A percentile compares a stretch with the other conserved stretches of the same genome.
Conservation (phyloP, 2,113 vertebrate species). For the Asarcornis scutulata region DNA sequence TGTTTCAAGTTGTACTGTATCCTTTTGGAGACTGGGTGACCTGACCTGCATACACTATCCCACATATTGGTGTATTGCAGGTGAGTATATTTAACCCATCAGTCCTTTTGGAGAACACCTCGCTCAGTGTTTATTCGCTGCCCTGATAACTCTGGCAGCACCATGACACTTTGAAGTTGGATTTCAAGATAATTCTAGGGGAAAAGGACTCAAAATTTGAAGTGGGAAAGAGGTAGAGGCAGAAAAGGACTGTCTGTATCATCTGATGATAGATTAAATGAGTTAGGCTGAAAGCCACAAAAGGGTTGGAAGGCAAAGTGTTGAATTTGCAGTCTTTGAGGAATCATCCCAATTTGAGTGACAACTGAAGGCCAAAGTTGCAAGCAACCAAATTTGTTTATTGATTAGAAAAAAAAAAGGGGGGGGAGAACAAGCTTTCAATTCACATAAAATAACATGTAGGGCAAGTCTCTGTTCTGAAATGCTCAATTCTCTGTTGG, state of each 20-base stretch:
- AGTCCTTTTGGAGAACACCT: not conserved
- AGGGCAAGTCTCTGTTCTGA: not conserved
- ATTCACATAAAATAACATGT: not conserved
- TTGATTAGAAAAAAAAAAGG: not conserved
- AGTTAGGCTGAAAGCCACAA: not conserved
- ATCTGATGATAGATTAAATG: not conserved
- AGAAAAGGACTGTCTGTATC: not conserved
- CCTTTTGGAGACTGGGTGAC: not conserved
- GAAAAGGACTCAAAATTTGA: not conserved
- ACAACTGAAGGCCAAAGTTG: not conserved
- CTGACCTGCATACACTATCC: not conserved
- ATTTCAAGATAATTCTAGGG: not conserved
- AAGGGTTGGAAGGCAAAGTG: not conserved
- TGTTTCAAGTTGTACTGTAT: not conserved
- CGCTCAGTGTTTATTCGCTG: not conserved
- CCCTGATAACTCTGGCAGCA: not conserved
- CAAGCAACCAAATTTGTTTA: not conserved
- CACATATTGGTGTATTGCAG: not conserved
- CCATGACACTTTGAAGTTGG: not conserved
- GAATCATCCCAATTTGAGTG: not conserved
- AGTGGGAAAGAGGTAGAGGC: not conserved
- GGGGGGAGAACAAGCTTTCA: not conserved
- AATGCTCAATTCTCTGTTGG: not conserved
- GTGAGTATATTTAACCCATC: not conserved
- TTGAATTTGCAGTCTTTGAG: not conserved